Conservation (phyloP, 92 coral and sea anemone genomes). For the Galaxea fascicularis region DNA sequence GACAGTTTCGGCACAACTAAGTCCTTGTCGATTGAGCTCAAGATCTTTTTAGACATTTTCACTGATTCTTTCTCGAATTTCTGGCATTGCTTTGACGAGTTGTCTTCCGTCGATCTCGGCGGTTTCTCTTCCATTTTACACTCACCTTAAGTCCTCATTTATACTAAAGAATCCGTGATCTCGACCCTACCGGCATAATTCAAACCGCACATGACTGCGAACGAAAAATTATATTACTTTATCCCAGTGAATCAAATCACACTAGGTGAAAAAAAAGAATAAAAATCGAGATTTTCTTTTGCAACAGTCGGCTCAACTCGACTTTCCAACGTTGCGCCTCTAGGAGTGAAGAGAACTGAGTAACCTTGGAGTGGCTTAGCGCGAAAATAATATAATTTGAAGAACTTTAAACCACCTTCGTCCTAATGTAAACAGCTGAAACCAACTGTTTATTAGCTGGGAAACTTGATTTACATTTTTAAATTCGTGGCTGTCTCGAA, state of each 20-base stretch:
- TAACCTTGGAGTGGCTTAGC: slow-evolving; percentile 10
- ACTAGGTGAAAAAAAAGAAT: neutral
- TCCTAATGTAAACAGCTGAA: slow-evolving; percentile 40
- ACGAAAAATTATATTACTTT: neutral
- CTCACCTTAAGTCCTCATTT: neutral
- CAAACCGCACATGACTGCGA: neutral
- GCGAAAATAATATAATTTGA: slow-evolving; percentile 39
- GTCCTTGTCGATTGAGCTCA: slow-evolving; percentile 66
- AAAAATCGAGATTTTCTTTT: too few species aligned
- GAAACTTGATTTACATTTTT: slow-evolving; percentile 36
- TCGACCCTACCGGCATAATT: neutral
- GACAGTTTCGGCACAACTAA: slow-evolving; percentile 79
- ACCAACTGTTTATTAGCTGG: slow-evolving; percentile 48
- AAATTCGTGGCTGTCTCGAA: slow-evolving; percentile 10
- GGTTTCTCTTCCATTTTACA: slow-evolving; percentile 6
- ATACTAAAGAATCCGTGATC: neutral
- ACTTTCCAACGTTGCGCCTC: neutral
- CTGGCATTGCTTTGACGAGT: slow-evolving; percentile 33
- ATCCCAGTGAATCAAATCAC: neutral
- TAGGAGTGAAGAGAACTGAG: neutral
- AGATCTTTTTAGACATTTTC: slow-evolving; percentile 27
- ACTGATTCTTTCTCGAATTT: slow-evolving; percentile 24
- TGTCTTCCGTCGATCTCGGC: neutral
- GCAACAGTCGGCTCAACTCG: too few species aligned
- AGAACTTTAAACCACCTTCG: slow-evolving; percentile 51